Conservation (phyloP, 2,888 invertebrate genomes). For the Rhingia campestris region DNA sequence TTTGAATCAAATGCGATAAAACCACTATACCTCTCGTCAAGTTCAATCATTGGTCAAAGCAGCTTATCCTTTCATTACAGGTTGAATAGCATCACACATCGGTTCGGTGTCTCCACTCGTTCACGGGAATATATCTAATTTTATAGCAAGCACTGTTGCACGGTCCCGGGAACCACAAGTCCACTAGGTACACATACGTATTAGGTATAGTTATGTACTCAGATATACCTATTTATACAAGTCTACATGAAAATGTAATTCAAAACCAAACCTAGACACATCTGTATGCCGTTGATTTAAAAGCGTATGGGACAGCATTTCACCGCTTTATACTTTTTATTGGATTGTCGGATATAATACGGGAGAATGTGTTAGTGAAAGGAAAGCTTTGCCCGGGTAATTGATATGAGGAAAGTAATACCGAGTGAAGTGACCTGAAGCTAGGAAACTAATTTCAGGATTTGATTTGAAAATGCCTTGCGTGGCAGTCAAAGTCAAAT, state of each 20-base stretch:
- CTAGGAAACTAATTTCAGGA: not conserved
- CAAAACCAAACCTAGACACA: slow-evolving; percentile 17
- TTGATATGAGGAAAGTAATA: slow-evolving; percentile 16
- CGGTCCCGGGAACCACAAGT: not conserved
- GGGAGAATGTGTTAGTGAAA: not conserved
- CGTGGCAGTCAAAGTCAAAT: too few species aligned
- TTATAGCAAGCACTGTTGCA: slow-evolving; percentile 24
- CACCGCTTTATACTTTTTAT: not conserved
- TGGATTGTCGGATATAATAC: not conserved
- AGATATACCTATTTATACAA: not conserved
- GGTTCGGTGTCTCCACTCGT: slow-evolving; percentile 1
- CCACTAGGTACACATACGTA: not conserved
- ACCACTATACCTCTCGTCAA: slow-evolving; percentile 1
- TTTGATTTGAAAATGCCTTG: not conserved
- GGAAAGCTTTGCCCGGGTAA: not conserved
- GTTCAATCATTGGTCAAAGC: slow-evolving; percentile 48
- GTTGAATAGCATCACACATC: slow-evolving; percentile 31
- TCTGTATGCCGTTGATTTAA: slow-evolving; percentile 13
- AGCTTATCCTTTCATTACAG: slow-evolving; percentile 50
- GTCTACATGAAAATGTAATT: slow-evolving; percentile 14
- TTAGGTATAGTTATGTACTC: not conserved
- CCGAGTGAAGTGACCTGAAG: not conserved
- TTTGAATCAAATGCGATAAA: slow-evolving; percentile 3
- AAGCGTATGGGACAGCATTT: slow-evolving; percentile 25
- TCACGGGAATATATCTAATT: slow-evolving; percentile 31